Conservation (phyloP, 2,888 invertebrate genomes). For the Acanthosepion lycidas region DNA sequence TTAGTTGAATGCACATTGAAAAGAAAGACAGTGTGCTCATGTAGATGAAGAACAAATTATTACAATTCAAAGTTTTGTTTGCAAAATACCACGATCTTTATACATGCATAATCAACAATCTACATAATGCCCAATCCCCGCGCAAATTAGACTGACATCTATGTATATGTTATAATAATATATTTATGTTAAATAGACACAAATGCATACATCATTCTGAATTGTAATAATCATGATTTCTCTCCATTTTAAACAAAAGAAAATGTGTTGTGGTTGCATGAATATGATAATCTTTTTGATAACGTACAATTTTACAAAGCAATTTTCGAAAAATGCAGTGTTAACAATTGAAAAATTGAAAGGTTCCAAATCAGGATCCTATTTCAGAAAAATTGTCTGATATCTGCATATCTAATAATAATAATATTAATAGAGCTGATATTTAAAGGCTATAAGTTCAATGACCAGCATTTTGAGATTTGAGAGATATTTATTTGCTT, state of each 20-base stretch:
- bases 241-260: background rate
- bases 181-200: background rate
- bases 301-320: background rate
- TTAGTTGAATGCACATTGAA: background rate
- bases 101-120: background rate
- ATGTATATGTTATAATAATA: background rate
- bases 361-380: background rate
- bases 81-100: background rate
- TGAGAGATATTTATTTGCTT: background rate
- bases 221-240: background rate
- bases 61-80: background rate
- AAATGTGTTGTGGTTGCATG: background rate
- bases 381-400: background rate
- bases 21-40: background rate
- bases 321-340: background rate
- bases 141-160: background rate
- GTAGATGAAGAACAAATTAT: background rate
- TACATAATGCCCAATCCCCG: background rate
- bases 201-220: background rate
- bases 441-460: background rate
- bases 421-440: background rate
- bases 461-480: background rate
- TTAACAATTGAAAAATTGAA: background rate
- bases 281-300: background rate
- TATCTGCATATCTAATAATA: background rate